These are phyloP conservation scores for Catocala fraxini DNA, from an alignment of 2,888 invertebrate genomes.

Conservation along the genomic window DNA sequence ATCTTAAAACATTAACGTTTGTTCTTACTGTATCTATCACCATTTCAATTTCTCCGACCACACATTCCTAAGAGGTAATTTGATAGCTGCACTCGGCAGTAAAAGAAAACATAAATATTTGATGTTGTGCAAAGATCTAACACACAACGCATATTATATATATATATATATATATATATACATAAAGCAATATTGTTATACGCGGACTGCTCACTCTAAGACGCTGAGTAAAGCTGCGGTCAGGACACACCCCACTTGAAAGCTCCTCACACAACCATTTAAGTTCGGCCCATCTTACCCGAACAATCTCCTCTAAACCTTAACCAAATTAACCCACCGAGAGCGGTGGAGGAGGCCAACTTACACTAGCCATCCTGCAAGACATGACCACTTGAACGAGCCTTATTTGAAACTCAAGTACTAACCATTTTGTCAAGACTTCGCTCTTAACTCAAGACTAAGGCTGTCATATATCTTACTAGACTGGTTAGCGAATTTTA, in stretches of 20 bases:
- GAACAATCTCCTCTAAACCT: slow-evolving; percentile 54
- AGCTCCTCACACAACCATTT: slow-evolving; percentile 64
- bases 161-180: slow-evolving; percentile 26
- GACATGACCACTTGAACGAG: slow-evolving; percentile 79
- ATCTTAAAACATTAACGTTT: no score
- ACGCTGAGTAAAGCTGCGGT: slow-evolving; percentile 67
- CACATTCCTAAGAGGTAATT: background rate
- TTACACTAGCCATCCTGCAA: slow-evolving; percentile 63
- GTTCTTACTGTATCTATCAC: no score
- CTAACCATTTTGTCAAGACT: slow-evolving; percentile 57
- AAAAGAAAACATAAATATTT: slow-evolving; percentile 10
- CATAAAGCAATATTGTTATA: slow-evolving; percentile 45
- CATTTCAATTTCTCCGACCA: background rate
- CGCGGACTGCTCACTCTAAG: slow-evolving; percentile 55
- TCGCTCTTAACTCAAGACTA: slow-evolving; percentile 39
- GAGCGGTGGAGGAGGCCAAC: slow-evolving; percentile 57
- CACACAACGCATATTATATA: slow-evolving; percentile 2
- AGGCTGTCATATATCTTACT: slow-evolving; percentile 48
- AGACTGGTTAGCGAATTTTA: slow-evolving; percentile 50
- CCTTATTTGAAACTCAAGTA: slow-evolving; percentile 74
- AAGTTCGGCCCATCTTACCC: slow-evolving; percentile 57
- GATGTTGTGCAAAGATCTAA: slow-evolving; percentile 22
- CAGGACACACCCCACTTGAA: slow-evolving; percentile 68
- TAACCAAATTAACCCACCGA: slow-evolving; percentile 65
- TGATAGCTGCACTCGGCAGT: slow-evolving; percentile 2